A percentile compares a stretch with the other conserved stretches of the same genome.
phyloP scores from a whole-genome alignment of 2,888 invertebrate genomes.

The Trisateles emortualis region DNA sequence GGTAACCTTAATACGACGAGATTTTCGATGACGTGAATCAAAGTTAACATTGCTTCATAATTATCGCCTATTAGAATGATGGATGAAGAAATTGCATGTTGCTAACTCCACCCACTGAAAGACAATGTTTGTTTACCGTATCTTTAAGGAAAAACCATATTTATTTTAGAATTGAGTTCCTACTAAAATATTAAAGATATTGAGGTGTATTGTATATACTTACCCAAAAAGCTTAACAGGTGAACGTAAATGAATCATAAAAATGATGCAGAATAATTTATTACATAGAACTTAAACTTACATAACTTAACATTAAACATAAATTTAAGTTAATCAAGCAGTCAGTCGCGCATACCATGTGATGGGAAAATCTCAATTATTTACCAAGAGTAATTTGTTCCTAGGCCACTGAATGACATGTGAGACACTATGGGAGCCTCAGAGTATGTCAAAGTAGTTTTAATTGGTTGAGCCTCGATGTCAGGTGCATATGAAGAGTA shows the following conservation, averaged over 20 bases:
- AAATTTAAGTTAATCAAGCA: constrained; percentile 41
- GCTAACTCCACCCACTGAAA: constrained; percentile 12
- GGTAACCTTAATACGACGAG: constrained; percentile 40
- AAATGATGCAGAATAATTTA: constrained; percentile 33
- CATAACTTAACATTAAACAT: constrained; percentile 40
- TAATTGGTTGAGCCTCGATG: constrained; percentile 39
- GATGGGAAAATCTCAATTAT: constrained; percentile 34
- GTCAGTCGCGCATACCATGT: constrained; percentile 62
- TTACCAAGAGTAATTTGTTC: constrained; percentile 64
- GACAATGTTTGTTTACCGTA: constrained; percentile 9
- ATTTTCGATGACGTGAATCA: constrained; percentile 48
- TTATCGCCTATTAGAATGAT: constrained; percentile 36
- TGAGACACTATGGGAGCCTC: constrained; percentile 58
- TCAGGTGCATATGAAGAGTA: constrained; percentile 42
- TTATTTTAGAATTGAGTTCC: no score
- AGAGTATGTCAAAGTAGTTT: constrained; percentile 52
- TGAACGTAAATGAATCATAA: neutral
- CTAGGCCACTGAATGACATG: constrained; percentile 57
- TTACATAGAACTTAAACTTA: constrained; percentile 44
- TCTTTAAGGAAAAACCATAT: no score
- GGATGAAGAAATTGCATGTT: constrained; percentile 25
- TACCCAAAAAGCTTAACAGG: neutral
- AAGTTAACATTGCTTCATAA: constrained; percentile 49
- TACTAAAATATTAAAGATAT: no score
- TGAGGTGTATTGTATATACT: no score